Evolutionary conservation across 2,797 vertebrate genomes (phyloP), one percentile per base, ranked within the genome.

Genomic region (Diplodus sargus): DNA sequence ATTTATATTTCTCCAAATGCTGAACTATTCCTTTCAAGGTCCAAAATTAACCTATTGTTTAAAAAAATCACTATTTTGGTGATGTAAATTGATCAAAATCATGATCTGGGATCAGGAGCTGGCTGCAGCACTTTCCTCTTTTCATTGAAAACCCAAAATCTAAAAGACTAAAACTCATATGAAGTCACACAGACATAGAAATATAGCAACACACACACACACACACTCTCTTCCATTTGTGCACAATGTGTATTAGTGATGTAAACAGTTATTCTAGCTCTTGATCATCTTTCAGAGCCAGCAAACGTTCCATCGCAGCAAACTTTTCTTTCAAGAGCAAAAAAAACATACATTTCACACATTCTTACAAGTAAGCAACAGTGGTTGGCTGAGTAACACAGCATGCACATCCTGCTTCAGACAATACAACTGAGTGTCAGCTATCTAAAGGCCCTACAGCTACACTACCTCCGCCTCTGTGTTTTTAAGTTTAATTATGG

Each of bases 191-290:
- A 63, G n/a, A 43, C 15, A 64, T 16, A 70, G 12, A 51, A 56
- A 49, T 39, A 60, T 14, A 64, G 7, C 3, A 17, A 63, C 69
- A 53, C 70, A 56, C 53, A 65, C 66, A 81, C 66, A 81, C 66
- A 83, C 20, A 78, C 65, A 64, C 48, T 65, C 79, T 80, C 88
- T 87, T 76, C 75, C 82, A 66, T 70, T 57, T 71, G 60, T 78
- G 79, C 79, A 82, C 70, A 72, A 68, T 80, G 85, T 86, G 89
- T 86, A 87, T 95, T 95, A 94, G 94, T 93, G 79, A 79, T 83
- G 70, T 74, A 87, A 66, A 79, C 85, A 75, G 81, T 92, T 88
- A 93, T 90, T 91, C 64, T 81, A 91, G 81, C 79, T 84, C 58
- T 80, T 79, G 65, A 91, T 28, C 79, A 58, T 90, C 87, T 77